These are phyloP conservation scores for Macrotus californicus DNA, from an alignment of 2,113 vertebrate genomes.

Conservation along the genomic window DNA sequence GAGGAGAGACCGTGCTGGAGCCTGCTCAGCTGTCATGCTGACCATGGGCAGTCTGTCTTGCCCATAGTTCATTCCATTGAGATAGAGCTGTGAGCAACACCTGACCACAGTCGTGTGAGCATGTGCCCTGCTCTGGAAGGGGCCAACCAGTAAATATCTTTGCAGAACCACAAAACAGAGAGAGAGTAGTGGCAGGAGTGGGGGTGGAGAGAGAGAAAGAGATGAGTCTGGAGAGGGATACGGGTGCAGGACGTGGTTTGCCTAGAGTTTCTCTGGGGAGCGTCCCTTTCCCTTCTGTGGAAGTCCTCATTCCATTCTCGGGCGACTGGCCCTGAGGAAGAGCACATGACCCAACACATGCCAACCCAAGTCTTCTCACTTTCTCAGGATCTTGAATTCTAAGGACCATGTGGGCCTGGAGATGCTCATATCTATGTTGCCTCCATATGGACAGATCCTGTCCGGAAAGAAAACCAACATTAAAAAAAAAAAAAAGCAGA, in stretches of 20 bases:
- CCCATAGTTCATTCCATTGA: not conserved
- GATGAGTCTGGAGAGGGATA: not conserved
- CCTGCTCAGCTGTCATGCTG: not conserved
- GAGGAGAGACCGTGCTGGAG: constrained; percentile 83
- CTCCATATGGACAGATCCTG: not conserved
- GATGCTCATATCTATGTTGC: not conserved
- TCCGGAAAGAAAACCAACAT: not conserved
- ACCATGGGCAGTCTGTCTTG: rapidly evolving
- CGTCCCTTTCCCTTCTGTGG: not conserved
- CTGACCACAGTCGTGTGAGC: too few species aligned
- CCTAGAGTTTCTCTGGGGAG: not conserved
- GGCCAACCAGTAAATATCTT: not conserved
- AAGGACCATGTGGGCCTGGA: not conserved
- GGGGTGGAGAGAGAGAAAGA: not conserved
- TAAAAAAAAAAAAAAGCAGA: not conserved
- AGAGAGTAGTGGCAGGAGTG: not conserved
- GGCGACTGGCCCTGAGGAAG: not conserved
- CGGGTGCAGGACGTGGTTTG: not conserved
- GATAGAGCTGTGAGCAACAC: not conserved
- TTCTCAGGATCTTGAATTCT: not conserved
- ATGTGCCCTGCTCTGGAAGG: not conserved
- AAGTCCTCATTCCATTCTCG: not conserved
- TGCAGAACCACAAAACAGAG: not conserved
- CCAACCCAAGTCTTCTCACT: not conserved
- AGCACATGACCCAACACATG: not conserved